Conservation (phyloP, 2,888 invertebrate genomes). For the Sarcophaga rosellei region DNA sequence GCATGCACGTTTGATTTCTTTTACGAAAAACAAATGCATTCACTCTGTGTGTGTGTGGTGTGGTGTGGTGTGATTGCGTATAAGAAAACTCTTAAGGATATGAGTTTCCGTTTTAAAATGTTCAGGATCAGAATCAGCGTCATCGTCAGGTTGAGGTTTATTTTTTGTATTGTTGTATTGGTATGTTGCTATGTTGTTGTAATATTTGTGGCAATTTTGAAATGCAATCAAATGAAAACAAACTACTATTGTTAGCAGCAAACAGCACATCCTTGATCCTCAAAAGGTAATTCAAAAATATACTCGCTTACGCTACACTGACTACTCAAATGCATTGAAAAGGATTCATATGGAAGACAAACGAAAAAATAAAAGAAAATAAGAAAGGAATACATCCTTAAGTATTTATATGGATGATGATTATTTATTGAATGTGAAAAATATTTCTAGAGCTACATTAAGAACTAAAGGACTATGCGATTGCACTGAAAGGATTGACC, state of each 20-base stretch:
- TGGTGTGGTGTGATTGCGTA: no score
- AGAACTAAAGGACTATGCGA: not conserved
- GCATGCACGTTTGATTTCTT: conserved; percentile 49
- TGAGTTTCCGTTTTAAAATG: not conserved
- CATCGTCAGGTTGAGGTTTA: not conserved
- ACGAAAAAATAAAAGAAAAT: not conserved
- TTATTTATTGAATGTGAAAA: not conserved
- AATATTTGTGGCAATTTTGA: conserved; percentile 34
- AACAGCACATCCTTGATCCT: conserved; percentile 66
- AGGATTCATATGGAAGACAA: conserved; percentile 13
- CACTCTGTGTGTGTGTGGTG: conserved; percentile 1
- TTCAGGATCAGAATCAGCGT: not conserved
- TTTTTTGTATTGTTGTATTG: not conserved
- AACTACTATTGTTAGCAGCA: conserved; percentile 71
- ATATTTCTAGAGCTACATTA: not conserved
- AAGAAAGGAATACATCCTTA: not conserved
- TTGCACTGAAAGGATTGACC: no score
- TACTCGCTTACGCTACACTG: not conserved
- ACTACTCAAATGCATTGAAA: not conserved
- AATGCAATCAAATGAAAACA: conserved; percentile 76
- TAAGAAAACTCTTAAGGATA: not conserved
- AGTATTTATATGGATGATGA: not conserved
- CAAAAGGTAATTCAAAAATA: conserved; percentile 66
- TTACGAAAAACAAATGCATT: conserved; percentile 27
- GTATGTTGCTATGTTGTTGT: not conserved